Evolutionary conservation across 2,113 vertebrate genomes (phyloP).

Genomic region (Corapipo altera): DNA sequence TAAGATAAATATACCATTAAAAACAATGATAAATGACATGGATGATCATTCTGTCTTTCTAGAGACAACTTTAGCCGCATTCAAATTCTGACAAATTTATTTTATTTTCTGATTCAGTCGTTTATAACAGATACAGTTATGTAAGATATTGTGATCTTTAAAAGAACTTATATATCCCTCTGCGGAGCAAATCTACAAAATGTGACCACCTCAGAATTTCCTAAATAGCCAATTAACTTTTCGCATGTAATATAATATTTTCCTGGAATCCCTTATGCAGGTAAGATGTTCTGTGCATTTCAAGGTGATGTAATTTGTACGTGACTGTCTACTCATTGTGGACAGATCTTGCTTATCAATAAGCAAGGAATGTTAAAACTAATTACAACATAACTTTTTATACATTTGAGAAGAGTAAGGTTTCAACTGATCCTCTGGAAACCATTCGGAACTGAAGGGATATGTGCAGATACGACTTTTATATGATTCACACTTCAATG

Average conservation of each 20-base stretch:
- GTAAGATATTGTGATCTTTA: neutral
- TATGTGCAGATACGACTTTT: neutral
- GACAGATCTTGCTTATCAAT: neutral
- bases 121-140: neutral
- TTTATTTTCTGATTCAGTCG: neutral
- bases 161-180: neutral
- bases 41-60: neutral
- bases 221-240: neutral
- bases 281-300: neutral
- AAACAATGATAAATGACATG: neutral
- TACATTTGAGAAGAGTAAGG: neutral
- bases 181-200: neutral
- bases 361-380: neutral
- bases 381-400: neutral
- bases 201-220: neutral
- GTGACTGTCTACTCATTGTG: neutral
- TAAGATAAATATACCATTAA: constrained; percentile 8
- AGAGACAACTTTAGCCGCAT: neutral
- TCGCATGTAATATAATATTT: neutral
- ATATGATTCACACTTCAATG: neutral
- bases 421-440: neutral
- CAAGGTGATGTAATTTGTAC: neutral
- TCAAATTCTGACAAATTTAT: neutral
- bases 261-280: neutral
- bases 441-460: neutral